Base-by-base conservation (phyloP, 2,113 vertebrate species). In the Macquaria ambigua region DNA sequence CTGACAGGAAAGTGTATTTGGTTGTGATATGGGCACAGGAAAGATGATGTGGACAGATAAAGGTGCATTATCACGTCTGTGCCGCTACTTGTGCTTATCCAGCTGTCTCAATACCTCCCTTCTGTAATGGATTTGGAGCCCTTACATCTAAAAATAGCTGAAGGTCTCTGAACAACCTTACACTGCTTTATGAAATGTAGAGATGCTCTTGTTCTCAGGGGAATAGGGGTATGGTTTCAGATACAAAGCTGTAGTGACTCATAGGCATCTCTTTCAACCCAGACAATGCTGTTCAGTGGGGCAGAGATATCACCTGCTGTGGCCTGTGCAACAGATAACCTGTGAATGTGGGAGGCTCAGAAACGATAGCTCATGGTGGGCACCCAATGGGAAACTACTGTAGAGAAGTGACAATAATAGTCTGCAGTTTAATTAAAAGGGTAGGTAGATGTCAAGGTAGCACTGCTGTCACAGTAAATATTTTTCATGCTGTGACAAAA, bases 91-190 rank as follows among this genome's bases (percentile, higher is more conserved):
- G 68, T 88, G 91, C 87, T 94, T 92, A 93, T 92, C 89, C 88
- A 59, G 84, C 88, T 85, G 90, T 93, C 93, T 94, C 89, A 77
- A 82, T 90, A 72, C 88, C 79, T 89, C 87, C 89, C 62, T 66
- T 91, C 92, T 91, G 85, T 91, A 94, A 94, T 92, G 90, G 89
- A 90, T 93, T 91, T 89, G 78, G 82, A 91, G 69, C 78, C 87
- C 83, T 89, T 56, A 28, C 50, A 50, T 89, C 92, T 91, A 93
- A 94, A 94, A 95, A 94, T 93, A 94, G 89, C 88, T 34, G 58
- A 92, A 89, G 77, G 87, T 88, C 88, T 91, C 85, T 68, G 87
- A 91, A 91, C 83, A 87, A 90, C 78, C 86, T 84, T 82, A 86
- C 79, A 74, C 71, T 87, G 59, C 83, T 91, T 90, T 85, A 86